These are phyloP conservation scores for Cyprinodon tularosa DNA, from an alignment of 2,113 vertebrate genomes.

Conservation along the genomic window DNA sequence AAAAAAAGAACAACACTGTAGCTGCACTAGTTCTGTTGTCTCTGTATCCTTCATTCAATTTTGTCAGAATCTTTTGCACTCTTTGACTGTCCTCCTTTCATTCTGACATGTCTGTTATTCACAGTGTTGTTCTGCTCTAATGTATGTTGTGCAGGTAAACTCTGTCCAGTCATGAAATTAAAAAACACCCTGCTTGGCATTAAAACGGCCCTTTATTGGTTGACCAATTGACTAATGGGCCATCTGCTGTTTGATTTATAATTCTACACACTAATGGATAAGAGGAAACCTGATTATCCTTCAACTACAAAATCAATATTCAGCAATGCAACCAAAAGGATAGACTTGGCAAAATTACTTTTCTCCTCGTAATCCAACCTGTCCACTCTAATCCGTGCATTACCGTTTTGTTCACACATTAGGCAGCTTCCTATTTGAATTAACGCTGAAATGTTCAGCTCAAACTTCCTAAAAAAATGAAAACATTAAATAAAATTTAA, in stretches of 20 bases:
- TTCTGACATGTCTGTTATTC: neutral
- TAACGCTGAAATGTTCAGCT: slow-evolving; percentile 19
- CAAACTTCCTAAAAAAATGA: neutral
- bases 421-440: slow-evolving; percentile 29
- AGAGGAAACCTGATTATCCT: slow-evolving; percentile 7
- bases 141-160: neutral
- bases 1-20: neutral
- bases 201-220: slow-evolving; percentile 11
- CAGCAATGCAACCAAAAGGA: slow-evolving; percentile 13
- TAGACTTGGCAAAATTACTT: slow-evolving; percentile 13
- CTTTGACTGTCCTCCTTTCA: neutral
- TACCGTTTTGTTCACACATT: slow-evolving; percentile 21
- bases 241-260: slow-evolving; percentile 20
- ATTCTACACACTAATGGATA: slow-evolving; percentile 7
- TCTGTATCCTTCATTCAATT: neutral
- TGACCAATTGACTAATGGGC: slow-evolving; percentile 21
- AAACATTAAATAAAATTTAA: neutral
- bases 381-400: neutral
- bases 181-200: neutral
- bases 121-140: neutral
- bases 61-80: neutral
- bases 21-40: neutral
- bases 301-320: slow-evolving; percentile 35
- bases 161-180: neutral
- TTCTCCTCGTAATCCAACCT: slow-evolving; percentile 4